These are phyloP conservation scores for Nephrotoma flavescens DNA, from an alignment of 2,888 invertebrate genomes.

Conservation along the genomic window DNA sequence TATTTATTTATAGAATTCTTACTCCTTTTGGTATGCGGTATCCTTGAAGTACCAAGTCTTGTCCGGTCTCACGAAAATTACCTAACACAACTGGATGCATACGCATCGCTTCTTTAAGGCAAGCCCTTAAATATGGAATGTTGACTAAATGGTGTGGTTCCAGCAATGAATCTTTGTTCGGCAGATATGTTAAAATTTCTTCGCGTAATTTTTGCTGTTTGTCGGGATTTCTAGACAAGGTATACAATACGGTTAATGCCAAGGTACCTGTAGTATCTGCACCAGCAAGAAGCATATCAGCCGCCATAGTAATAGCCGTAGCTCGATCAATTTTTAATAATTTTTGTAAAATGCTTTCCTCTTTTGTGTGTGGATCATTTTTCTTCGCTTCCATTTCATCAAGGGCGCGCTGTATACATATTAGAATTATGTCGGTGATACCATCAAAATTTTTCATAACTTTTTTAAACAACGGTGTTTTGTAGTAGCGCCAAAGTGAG, in stretches of 20 bases:
- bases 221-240: slow-evolving; percentile 43
- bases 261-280: slow-evolving; percentile 42
- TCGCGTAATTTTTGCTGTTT: slow-evolving; percentile 46
- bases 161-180: slow-evolving; percentile 27
- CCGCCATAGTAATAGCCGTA: slow-evolving; percentile 48
- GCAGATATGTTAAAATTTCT: slow-evolving; percentile 36
- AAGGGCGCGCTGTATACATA: background rate
- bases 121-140: slow-evolving; percentile 51
- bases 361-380: slow-evolving; percentile 10
- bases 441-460: slow-evolving; percentile 19
- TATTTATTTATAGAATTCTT: slow-evolving; percentile 17
- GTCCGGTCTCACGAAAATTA: slow-evolving; percentile 36
- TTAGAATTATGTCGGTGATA: slow-evolving; percentile 13
- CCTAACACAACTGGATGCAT: slow-evolving; percentile 44
- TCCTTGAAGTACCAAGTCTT: slow-evolving; percentile 45
- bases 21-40: slow-evolving; percentile 47
- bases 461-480: slow-evolving; percentile 21
- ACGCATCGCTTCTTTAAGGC: slow-evolving; percentile 57
- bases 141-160: slow-evolving; percentile 32
- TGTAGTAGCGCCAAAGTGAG: slow-evolving; percentile 21
- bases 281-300: slow-evolving; percentile 55
- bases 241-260: slow-evolving; percentile 39
- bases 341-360: slow-evolving; percentile 46
- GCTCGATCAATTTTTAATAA: slow-evolving; percentile 42
- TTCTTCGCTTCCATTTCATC: background rate